A percentile compares a stretch with the other conserved stretches of the same genome.
These are phyloP conservation scores for Stichodactyla mertensii DNA, from an alignment of 64 coral and sea anemone genomes.

Conservation along the genomic window DNA sequence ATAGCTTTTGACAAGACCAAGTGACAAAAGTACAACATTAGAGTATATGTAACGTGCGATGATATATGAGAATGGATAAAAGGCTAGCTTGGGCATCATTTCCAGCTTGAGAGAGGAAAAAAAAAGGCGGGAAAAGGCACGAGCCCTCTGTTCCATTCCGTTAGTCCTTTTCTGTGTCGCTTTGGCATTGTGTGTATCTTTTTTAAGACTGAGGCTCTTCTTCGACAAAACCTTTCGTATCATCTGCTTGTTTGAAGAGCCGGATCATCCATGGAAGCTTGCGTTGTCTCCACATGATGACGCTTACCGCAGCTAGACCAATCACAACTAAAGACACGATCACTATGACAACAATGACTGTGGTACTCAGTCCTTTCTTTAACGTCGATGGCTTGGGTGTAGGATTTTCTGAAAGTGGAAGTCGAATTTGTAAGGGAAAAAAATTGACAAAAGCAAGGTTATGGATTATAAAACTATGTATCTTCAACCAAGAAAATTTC, in stretches of 20 bases:
- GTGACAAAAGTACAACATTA: too few species aligned
- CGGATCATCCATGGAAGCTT: neutral
- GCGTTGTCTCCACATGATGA: neutral
- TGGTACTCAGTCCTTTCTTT: neutral
- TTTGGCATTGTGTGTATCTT: neutral
- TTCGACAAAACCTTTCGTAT: neutral
- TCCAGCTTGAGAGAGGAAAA: too few species aligned
- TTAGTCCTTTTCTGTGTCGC: too few species aligned
- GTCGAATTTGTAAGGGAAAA: neutral
- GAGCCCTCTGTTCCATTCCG: too few species aligned
- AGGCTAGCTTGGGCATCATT: too few species aligned
- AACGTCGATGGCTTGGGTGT: neutral
- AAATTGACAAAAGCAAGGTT: too few species aligned
- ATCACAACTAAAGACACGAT: neutral
- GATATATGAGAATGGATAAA: too few species aligned
- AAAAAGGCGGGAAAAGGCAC: too few species aligned
- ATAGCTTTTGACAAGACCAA: too few species aligned
- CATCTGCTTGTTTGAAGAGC: neutral
- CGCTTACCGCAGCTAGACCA: neutral
- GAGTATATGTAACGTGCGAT: too few species aligned
- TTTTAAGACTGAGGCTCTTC: neutral
- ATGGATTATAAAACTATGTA: too few species aligned
- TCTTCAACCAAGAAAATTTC: too few species aligned
- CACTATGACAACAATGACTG: neutral
- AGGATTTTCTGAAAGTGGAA: neutral